phyloP scores from a whole-genome alignment of 2,113 vertebrate genomes.

The Chroicocephalus ridibundus region DNA sequence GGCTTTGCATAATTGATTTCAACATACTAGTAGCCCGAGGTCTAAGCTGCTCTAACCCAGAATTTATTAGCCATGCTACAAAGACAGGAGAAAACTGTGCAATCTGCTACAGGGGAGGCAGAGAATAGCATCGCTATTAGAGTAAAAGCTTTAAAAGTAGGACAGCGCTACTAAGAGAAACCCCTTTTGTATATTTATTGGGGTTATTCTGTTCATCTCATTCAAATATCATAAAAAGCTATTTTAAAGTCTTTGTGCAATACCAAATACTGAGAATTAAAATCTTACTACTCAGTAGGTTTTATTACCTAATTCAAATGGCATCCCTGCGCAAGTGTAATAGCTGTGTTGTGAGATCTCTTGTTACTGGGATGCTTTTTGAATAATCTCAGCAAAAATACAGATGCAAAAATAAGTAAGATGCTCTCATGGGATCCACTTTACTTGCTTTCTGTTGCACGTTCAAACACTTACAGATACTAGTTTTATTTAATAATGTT shows the following conservation, averaged over 20 bases:
- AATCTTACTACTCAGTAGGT: neutral
- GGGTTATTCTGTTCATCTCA: constrained; percentile 31
- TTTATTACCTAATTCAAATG: constrained; percentile 40
- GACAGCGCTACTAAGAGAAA: constrained; percentile 38
- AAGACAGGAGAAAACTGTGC: constrained; percentile 20
- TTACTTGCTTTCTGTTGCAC: neutral
- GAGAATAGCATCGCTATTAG: constrained; percentile 29
- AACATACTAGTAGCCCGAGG: constrained; percentile 36
- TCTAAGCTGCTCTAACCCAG: constrained; percentile 50
- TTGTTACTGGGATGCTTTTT: neutral
- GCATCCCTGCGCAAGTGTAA: neutral
- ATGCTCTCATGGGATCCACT: neutral
- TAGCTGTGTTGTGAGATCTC: neutral
- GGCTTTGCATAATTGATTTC: constrained; percentile 69
- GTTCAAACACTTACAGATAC: neutral
- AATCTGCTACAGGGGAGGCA: constrained; percentile 53
- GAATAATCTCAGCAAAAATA: constrained; percentile 1
- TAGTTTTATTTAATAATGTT: neutral
- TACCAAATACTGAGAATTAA: constrained; percentile 14
- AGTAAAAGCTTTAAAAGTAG: constrained; percentile 49
- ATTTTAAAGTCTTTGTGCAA: constrained; percentile 12
- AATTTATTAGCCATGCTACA: constrained; percentile 53
- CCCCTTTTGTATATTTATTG: constrained; percentile 21
- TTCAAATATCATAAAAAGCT: constrained; percentile 42
- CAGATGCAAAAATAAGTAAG: constrained; percentile 3